Conservation (phyloP, 2,888 invertebrate genomes). For the Hermodice carunculata region DNA sequence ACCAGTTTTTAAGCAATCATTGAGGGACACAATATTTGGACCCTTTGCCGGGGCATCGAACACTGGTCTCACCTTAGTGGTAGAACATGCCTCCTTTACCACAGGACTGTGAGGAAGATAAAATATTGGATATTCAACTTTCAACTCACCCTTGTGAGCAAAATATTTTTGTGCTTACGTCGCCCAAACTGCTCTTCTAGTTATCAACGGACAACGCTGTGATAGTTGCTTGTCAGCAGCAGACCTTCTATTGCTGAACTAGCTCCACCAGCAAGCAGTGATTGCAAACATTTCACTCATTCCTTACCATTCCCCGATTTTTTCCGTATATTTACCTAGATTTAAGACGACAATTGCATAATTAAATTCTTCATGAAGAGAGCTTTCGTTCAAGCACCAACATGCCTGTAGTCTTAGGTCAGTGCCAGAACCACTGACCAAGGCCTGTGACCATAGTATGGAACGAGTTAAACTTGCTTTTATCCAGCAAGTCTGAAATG, state of each 20-base stretch:
- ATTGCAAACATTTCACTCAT: neutral
- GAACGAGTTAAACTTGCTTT: no score
- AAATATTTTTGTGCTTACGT: neutral
- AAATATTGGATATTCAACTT: neutral
- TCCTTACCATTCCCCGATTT: no score
- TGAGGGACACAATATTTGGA: neutral
- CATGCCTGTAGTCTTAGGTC: no score
- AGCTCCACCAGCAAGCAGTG: neutral
- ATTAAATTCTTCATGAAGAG: no score
- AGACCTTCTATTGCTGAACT: no score
- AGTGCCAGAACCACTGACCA: no score
- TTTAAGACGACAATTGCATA: no score
- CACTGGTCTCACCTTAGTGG: conserved; percentile 7
- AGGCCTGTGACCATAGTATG: no score
- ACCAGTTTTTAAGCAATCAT: conserved; percentile 16
- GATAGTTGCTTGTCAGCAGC: neutral
- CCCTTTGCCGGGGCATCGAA: conserved; percentile 3
- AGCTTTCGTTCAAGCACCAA: no score
- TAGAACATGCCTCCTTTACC: neutral
- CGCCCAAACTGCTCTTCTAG: neutral
- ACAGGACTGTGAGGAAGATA: conserved; percentile 5
- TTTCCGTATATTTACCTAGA: no score
- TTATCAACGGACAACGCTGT: neutral
- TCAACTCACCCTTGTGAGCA: neutral
- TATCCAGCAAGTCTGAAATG: no score